A percentile compares a stretch with the other conserved stretches of the same genome.
These are phyloP conservation scores for Perccottus glenii DNA, from an alignment of 2,113 vertebrate genomes.

Conservation along the genomic window DNA sequence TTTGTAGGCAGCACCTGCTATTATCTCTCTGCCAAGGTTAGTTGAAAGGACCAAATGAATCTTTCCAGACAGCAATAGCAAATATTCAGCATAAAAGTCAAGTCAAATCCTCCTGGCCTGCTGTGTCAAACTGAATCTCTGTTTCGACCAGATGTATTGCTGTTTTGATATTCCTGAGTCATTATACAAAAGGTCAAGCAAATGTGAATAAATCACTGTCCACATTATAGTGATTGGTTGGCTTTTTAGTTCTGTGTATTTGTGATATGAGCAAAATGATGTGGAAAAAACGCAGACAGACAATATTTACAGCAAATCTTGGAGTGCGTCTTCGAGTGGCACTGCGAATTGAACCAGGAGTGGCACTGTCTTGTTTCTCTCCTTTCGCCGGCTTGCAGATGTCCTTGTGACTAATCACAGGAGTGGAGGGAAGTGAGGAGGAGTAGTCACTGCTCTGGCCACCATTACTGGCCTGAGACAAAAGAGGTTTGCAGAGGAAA, in stretches of 20 bases:
- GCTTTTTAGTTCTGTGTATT: no score
- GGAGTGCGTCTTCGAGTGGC: conserved; percentile 86
- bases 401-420: conserved; percentile 92
- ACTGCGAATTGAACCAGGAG: conserved; percentile 85
- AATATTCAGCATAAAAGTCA: no score
- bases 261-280: no score
- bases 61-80: no score
- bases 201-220: background rate
- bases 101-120: no score
- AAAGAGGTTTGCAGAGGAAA: conserved; percentile 72
- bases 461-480: conserved; percentile 88
- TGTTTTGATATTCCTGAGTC: background rate
- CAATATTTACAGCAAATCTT: conserved; percentile 83
- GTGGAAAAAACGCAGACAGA: background rate
- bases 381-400: conserved; percentile 83
- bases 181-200: conserved; percentile 2
- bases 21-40: background rate
- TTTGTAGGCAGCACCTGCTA: background rate
- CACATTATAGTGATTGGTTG: background rate
- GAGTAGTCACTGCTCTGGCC: conserved; percentile 94
- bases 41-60: no score
- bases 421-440: conserved; percentile 93
- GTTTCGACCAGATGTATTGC: background rate
- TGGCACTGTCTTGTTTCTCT: conserved; percentile 78
- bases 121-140: background rate